Evolutionary conservation across 2,113 vertebrate genomes (phyloP), one percentile per base, ranked within the genome.

Genomic region (Albula goreensis): DNA sequence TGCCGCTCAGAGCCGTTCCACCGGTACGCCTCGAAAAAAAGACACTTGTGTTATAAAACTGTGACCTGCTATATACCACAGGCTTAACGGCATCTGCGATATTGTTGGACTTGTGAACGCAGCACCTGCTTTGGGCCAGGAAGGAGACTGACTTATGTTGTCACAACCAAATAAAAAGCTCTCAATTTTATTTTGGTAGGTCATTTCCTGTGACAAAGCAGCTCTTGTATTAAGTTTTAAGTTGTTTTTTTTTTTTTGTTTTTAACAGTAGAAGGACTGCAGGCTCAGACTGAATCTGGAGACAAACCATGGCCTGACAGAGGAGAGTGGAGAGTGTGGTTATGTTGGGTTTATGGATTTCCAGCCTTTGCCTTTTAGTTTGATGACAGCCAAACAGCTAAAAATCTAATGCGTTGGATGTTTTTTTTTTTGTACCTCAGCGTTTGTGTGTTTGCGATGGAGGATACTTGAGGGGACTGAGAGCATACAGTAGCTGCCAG

Each of bases 131-230:
- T 31, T 74, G 70, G 70, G n/a, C 22, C 70, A 74, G 70, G 60
- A 66, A 66, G 22, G 22, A 66, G 70, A n/a, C 70, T 25, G 70
- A 31, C 7, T 25, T 25, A 74, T 74, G 70, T 10, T 74, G 70
- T 74, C 70, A 31, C 70, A 74, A 74, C 4, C 70, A 74, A 10
- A 74, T 74, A 74, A 74, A 74, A 74, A 74, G 70, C n/a, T 10
- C 25, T 74, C 9, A 11, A 31, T 74, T 74, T 74, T 74, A 74
- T 74, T 74, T 25, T 74, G n/a, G 8, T 7, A 74, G n/a, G 70
- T 74, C n/a, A 74, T 74, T 74, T 74, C 25, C 70, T 74, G n/a
- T 74, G n/a, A 74, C n/a, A 74, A 31, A 74, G n/a, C 70, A 74
- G 70, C 70, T 74, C 70, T 1, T 74, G 70, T n/a, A 5, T 25